Conservation (phyloP, 2,797 vertebrate genomes). For the Aplochiton taeniatus region DNA sequence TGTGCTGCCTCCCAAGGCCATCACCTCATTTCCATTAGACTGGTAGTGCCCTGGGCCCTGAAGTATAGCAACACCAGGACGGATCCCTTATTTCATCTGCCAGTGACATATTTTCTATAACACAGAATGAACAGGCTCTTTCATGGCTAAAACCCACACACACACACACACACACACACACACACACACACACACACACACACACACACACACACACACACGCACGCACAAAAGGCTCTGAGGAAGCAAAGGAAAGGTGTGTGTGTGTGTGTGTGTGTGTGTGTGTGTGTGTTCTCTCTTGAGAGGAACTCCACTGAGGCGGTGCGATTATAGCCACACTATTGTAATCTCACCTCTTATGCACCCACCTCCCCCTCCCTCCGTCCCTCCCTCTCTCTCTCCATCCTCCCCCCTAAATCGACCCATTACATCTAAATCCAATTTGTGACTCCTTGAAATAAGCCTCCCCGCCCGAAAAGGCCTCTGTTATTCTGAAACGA, state of each 20-base stretch:
- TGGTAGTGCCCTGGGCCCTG: no score
- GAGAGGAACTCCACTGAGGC: slow-evolving; percentile 54
- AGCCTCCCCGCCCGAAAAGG: slow-evolving; percentile 58
- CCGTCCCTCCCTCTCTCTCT: neutral
- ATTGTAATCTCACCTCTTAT: slow-evolving; percentile 63
- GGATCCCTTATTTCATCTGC: no score
- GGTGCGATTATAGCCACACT: slow-evolving; percentile 60
- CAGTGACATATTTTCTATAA: no score
- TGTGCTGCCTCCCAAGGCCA: no score
- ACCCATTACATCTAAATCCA: slow-evolving; percentile 62
- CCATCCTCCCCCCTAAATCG: slow-evolving; percentile 37
- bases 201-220: slow-evolving; percentile 2
- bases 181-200: slow-evolving; percentile 1
- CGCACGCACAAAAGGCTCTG: neutral
- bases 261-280: slow-evolving; percentile 1
- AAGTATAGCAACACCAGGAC: no score
- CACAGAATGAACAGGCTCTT: no score
- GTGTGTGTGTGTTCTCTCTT: slow-evolving; percentile 21
- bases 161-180: slow-evolving; percentile 1
- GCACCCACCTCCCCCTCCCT: slow-evolving; percentile 24
- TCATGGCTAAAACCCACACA: neutral
- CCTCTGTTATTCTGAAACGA: slow-evolving; percentile 54
- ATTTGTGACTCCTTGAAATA: slow-evolving; percentile 69
- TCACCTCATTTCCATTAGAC: no score
- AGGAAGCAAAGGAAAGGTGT: neutral